Evolutionary conservation across 2,113 vertebrate species (phyloP).

Genomic region (Pluvialis apricaria): DNA sequence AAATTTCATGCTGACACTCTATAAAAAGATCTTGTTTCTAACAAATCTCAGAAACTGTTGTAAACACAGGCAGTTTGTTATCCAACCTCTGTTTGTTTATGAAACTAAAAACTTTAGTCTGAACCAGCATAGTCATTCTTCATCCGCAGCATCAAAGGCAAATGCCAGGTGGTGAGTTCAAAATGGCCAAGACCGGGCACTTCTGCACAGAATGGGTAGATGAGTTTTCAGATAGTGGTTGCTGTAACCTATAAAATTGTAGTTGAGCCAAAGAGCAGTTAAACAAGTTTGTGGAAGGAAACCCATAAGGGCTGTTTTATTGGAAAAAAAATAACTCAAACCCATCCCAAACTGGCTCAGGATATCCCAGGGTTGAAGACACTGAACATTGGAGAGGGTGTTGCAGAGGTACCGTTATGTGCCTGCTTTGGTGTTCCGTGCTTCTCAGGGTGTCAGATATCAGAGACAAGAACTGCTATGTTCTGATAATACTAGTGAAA

Average conservation of each 20-base stretch:
- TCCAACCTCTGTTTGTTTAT: background rate
- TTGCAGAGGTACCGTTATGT: background rate
- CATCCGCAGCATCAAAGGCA: background rate
- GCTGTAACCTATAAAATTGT: background rate
- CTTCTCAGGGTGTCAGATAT: background rate
- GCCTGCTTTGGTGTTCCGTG: background rate
- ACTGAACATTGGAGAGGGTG: background rate
- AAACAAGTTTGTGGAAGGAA: background rate
- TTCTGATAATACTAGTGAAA: background rate
- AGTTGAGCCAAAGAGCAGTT: background rate
- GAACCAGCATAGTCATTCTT: background rate
- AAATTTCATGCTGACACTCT: background rate
- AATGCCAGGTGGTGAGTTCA: background rate
- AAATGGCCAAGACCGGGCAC: rapidly evolving
- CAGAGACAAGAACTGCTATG: background rate
- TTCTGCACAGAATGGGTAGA: background rate
- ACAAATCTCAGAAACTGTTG: background rate
- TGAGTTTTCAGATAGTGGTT: background rate
- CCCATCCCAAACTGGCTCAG: background rate
- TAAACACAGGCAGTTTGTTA: background rate
- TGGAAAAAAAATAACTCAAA: background rate
- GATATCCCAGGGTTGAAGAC: background rate
- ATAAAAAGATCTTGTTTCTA: background rate
- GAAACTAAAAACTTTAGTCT: background rate
- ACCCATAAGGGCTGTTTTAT: background rate